Evolutionary conservation across 2,888 invertebrate species (phyloP), one percentile per base, ranked within the genome.

Genomic region (Entomobrya proxima): DNA sequence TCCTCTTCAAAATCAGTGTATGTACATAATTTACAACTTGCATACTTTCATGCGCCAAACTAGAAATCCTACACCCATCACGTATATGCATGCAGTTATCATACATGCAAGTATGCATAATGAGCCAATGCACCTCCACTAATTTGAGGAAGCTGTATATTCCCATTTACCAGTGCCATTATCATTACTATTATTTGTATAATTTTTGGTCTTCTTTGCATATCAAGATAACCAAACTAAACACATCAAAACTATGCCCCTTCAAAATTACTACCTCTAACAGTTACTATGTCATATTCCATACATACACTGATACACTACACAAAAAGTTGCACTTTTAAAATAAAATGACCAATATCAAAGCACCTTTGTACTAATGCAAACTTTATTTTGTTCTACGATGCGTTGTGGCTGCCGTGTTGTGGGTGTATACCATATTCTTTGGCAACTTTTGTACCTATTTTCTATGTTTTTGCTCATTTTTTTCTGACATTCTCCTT

Each of bases 351-450:
- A 80, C 55, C 58, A 37, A 55, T 27, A 18, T 18, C 52, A 44
- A 27, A 21, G 40, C 76, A 50, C 13, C 18, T 32, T 5, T 21
- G 18, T 67, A n/a, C 11, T 27, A 61, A 3, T 27, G 27, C 27
- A 44, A 5, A 18, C 69, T 18, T 44, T 40, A 69, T 40, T 58
- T 40, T 69, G 69, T 44, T 40, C 40, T 35, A 37, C 24, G n/a
- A 13, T 30, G 52, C 32, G 44, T 52, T 67, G 27, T 47, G 35
- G 58, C 37, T 40, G 9, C 72, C 9, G 18, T 69, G 77, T 84
- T 84, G 83, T 84, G 83, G 83, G 83, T 84, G 83, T 84, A 84
- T 69, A 69, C 61, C 77, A 76, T 77, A 24, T 30, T 47, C 61
- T 77, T 32, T 27, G 21, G 30, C 58, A 27, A 44, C 15, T 69